Percentiles rank a stretch among this genome's conserved stretches.
Conservation (phyloP, 2,113 vertebrate species). For the Alouatta palliata region DNA sequence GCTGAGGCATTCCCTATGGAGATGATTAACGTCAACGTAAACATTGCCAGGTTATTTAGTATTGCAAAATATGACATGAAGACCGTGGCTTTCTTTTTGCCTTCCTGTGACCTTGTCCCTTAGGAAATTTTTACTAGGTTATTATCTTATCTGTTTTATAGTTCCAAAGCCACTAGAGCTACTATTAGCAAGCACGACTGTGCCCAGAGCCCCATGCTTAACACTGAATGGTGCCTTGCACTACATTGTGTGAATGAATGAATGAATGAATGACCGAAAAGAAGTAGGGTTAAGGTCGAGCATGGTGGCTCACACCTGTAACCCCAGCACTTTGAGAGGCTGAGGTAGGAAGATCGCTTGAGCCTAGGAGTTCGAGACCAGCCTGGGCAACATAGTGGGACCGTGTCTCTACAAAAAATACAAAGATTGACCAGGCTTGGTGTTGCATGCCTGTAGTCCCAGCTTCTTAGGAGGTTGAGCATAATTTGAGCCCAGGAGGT, state of each 20-base stretch:
- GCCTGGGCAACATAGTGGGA: too few relatives aligned
- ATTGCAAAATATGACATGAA: neutral
- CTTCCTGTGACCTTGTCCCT: slow-evolving; percentile 18
- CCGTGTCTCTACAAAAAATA: too few relatives aligned
- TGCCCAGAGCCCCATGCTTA: neutral
- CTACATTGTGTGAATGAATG: neutral
- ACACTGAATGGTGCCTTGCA: neutral
- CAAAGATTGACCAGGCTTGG: too few relatives aligned
- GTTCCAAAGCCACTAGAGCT: neutral
- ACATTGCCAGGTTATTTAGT: neutral
- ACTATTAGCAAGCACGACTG: neutral
- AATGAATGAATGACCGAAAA: neutral
- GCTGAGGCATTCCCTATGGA: neutral
- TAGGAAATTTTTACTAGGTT: neutral
- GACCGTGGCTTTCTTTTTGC: neutral
- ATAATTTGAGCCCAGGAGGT: too few relatives aligned
- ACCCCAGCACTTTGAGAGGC: too few relatives aligned
- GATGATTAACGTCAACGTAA: neutral
- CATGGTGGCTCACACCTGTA: too few relatives aligned
- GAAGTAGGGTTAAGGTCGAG: too few relatives aligned
- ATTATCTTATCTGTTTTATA: neutral
- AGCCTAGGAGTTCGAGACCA: too few relatives aligned
- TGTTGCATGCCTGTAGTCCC: too few relatives aligned
- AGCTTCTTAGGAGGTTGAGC: too few relatives aligned
- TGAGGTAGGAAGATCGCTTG: too few relatives aligned